Evolutionary conservation across 2,797 vertebrate species (phyloP).

Genomic region (Merluccius polli): DNA sequence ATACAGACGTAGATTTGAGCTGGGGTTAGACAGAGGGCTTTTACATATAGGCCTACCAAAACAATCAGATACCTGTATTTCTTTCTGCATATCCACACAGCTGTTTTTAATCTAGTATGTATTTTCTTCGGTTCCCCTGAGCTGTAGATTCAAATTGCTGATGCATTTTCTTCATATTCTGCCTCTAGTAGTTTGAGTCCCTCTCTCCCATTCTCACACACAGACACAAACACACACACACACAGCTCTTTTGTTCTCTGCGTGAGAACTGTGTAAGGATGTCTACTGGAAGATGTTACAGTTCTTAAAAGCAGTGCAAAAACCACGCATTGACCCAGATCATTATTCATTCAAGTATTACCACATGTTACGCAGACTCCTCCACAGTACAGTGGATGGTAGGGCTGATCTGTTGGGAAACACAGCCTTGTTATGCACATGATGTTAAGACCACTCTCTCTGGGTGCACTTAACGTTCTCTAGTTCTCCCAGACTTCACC

Average conservation of each 20-base stretch:
- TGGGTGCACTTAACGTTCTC: background rate
- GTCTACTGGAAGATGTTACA: background rate
- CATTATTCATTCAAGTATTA: background rate
- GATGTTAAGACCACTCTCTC: background rate
- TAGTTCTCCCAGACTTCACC: background rate
- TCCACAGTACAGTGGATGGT: background rate
- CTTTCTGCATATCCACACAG: background rate
- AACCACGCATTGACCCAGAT: background rate
- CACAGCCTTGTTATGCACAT: background rate
- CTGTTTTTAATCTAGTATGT: background rate
- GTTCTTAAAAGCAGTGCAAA: background rate
- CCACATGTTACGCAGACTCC: background rate
- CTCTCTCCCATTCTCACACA: no score
- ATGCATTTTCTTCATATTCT: background rate
- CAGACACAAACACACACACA: no score
- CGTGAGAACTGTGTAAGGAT: background rate
- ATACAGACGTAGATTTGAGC: background rate
- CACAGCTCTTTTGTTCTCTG: background rate
- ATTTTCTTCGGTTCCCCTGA: background rate
- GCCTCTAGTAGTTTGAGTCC: background rate
- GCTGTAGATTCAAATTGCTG: background rate
- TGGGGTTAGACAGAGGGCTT: background rate
- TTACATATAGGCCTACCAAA: background rate
- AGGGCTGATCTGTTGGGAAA: background rate
- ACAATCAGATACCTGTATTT: background rate